Percentiles rank a stretch among this genome's conserved stretches.
phyloP scores from a whole-genome alignment of 1,140 invertebrate genomes.

The Cydia amplana region DNA sequence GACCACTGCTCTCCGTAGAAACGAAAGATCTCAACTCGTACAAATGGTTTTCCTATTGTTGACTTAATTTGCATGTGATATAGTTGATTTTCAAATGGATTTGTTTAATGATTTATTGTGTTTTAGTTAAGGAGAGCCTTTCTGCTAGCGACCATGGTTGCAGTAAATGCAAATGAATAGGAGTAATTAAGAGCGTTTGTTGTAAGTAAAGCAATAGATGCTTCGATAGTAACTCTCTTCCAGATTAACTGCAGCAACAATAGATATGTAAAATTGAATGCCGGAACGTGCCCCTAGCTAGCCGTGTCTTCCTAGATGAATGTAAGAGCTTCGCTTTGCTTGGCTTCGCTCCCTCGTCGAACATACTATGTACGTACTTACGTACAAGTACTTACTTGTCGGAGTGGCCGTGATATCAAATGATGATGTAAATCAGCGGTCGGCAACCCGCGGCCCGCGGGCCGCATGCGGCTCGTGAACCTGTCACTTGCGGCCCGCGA shows the following conservation, averaged over 20 bases:
- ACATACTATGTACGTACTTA: too few species aligned
- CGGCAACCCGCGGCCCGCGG: too few species aligned
- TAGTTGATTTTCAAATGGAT: not conserved
- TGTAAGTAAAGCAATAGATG: not conserved
- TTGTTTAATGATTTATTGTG: not conserved
- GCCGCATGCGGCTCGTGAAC: too few species aligned
- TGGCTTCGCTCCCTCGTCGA: too few species aligned
- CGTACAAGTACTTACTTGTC: too few species aligned
- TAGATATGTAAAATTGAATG: not conserved
- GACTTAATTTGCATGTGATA: not conserved
- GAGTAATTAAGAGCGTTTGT: conserved; percentile 1
- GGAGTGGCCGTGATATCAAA: too few species aligned
- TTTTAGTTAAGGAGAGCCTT: not conserved
- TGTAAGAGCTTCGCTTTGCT: too few species aligned
- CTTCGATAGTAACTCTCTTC: not conserved
- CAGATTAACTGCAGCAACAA: not conserved
- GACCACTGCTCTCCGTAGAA: not conserved
- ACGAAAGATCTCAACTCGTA: not conserved
- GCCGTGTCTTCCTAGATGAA: too few species aligned
- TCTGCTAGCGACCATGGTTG: not conserved
- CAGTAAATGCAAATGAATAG: conserved; percentile 1
- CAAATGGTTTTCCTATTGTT: not conserved
- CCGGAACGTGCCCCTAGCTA: too few species aligned
- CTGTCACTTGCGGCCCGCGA: too few species aligned
- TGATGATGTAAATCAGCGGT: too few species aligned